These are phyloP conservation scores for Calliopum simillimum DNA, from an alignment of 2,888 invertebrate species.

Conservation along the genomic window DNA sequence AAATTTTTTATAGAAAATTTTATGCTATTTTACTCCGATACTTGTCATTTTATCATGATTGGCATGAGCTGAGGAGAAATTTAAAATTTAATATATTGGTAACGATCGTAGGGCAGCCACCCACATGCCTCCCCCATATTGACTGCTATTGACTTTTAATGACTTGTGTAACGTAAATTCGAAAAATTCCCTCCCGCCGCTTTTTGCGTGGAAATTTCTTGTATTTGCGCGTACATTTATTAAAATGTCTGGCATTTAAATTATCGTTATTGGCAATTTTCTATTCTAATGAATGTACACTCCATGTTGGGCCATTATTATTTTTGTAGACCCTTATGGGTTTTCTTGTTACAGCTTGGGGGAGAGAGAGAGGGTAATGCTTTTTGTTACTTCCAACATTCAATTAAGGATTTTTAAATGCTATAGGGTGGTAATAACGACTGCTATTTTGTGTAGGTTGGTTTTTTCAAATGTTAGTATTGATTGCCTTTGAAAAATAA, in stretches of 20 bases:
- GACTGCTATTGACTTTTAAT: neutral
- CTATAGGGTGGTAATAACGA: neutral
- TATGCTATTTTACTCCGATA: constrained; percentile 15
- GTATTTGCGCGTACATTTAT: constrained; percentile 44
- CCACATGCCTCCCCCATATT: neutral
- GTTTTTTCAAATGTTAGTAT: too few species aligned
- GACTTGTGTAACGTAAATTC: neutral
- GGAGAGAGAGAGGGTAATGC: neutral
- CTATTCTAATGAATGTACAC: constrained; percentile 18
- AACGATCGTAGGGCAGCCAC: neutral
- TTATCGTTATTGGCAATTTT: constrained; percentile 62
- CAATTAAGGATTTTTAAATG: neutral
- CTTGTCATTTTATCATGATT: neutral
- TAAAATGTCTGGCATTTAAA: constrained; percentile 61
- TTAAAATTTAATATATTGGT: neutral
- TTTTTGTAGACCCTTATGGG: neutral
- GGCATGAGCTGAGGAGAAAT: neutral
- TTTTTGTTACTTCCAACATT: neutral
- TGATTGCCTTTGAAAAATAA: too few species aligned
- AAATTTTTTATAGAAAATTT: constrained; percentile 28
- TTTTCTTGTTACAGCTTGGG: neutral
- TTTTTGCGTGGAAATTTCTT: neutral
- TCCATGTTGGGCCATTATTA: neutral
- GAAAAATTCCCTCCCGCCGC: neutral
- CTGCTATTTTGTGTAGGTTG: too few species aligned